Evolutionary conservation across 2,797 vertebrate genomes (phyloP), one percentile per base, ranked within the genome.

Genomic region (Anniella stebbinsi): DNA sequence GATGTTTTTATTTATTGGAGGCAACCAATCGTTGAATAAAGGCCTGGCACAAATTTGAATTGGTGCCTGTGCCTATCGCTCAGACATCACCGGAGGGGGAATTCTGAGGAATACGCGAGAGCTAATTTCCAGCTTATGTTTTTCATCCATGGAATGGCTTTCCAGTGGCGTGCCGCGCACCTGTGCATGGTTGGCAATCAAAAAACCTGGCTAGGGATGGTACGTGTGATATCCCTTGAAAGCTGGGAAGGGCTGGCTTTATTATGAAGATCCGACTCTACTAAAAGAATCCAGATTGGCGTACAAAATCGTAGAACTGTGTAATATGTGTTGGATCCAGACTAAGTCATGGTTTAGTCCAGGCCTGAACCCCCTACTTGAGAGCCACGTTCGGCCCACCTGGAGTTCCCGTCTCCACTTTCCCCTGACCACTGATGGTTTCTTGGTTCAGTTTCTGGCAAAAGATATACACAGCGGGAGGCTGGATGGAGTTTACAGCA

Each of bases 21-120:
- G 28, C 77, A 23, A 0, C 63, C 70, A 90, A 1, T 60, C 78
- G 95, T 94, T 78, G 54, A 92, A 67, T 93, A 93, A 87, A 21
- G 23, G 30, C 21, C 86, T 90, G 73, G 67, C 33, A 70, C 54
- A 80, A 72, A 66, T 77, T 86, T 67, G 4, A 80, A 89, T 4
- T n/a, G 67, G 41, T 13, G 73, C 87, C 81, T 87, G 57, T 85
- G 36, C 28, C 33, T 80, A 1, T 41, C 87, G 18, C 83, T 89
- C 86, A 80, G 45, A 0, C n/a, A 78, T 89, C 48, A n/a, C 84
- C 57, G 88, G 81, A 91, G 73, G 82, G 38, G 2, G 30, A 69
- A 21, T 45, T 63, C 63, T 66, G 57, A 33, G 18, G 23, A 70
- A 11, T 70, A 33, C 57, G 6, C 23, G 11, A 18, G 73, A 38